These are phyloP conservation scores for Tyrophagus putrescentiae DNA, from an alignment of 1,140 invertebrate species.

Conservation along the genomic window DNA sequence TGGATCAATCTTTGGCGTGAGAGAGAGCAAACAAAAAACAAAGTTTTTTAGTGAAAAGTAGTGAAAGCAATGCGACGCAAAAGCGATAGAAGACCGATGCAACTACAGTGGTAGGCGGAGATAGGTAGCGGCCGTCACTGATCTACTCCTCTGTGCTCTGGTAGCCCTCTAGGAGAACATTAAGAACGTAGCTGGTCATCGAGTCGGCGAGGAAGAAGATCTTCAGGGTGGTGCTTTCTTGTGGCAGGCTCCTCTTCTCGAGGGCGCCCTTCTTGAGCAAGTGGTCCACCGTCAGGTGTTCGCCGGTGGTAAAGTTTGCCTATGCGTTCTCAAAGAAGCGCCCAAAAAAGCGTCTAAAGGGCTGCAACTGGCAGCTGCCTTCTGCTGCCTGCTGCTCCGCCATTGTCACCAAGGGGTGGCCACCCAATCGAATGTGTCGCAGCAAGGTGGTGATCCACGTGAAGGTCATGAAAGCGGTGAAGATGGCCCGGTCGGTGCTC, in stretches of 20 bases:
- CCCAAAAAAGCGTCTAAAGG: no score
- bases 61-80: no score
- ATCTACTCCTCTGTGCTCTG: not conserved
- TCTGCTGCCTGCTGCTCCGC: no score
- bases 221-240: no score
- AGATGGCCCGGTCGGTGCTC: not conserved
- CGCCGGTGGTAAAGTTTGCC: not conserved
- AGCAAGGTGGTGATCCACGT: not conserved
- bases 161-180: not conserved
- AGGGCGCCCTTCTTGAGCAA: not conserved
- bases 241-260: not conserved
- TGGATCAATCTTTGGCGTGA: constrained; percentile 98
- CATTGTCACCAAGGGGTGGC: no score
- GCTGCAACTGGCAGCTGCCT: no score
- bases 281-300: not conserved
- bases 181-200: not conserved
- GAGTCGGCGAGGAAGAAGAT: not conserved
- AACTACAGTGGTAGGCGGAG: not conserved
- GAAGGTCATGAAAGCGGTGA: not conserved
- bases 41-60: no score
- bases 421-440: not conserved
- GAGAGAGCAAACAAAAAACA: no score
- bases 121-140: no score
- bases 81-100: no score
- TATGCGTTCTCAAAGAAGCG: not conserved